Evolutionary conservation across 2,113 vertebrate genomes (phyloP).

Genomic region (Eubucco bourcierii): DNA sequence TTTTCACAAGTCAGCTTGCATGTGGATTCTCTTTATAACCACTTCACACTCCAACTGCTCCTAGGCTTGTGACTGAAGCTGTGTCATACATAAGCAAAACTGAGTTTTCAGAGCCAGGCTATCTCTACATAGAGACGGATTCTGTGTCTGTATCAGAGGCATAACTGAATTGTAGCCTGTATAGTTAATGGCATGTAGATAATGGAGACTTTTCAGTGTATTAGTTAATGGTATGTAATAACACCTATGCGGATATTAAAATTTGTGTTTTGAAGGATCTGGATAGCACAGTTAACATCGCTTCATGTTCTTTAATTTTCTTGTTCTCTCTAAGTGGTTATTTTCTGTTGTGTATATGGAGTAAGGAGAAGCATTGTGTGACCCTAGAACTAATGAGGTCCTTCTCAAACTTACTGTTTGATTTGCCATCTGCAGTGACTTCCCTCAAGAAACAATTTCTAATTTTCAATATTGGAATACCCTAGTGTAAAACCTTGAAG

Average conservation of each 20-base stretch:
- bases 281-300: not conserved
- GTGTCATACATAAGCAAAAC: accelerated
- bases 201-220: not conserved
- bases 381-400: not conserved
- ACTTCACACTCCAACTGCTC: not conserved
- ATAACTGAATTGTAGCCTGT: not conserved
- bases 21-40: not conserved
- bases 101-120: not conserved
- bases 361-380: not conserved
- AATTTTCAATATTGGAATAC: not conserved
- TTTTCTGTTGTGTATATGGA: not conserved
- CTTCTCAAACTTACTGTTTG: not conserved
- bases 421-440: not conserved
- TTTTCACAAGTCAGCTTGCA: not conserved
- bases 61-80: not conserved
- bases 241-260: not conserved
- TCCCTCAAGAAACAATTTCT: not conserved
- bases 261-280: not conserved
- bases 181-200: not conserved
- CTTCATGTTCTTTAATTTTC: not conserved
- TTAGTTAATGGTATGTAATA: not conserved
- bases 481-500: not conserved
- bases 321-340: not conserved
- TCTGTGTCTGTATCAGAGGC: not conserved
- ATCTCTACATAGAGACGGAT: not conserved